Base-by-base conservation (phyloP, 1,140 invertebrate species). In the Thaumetopoea pityocampa region DNA sequence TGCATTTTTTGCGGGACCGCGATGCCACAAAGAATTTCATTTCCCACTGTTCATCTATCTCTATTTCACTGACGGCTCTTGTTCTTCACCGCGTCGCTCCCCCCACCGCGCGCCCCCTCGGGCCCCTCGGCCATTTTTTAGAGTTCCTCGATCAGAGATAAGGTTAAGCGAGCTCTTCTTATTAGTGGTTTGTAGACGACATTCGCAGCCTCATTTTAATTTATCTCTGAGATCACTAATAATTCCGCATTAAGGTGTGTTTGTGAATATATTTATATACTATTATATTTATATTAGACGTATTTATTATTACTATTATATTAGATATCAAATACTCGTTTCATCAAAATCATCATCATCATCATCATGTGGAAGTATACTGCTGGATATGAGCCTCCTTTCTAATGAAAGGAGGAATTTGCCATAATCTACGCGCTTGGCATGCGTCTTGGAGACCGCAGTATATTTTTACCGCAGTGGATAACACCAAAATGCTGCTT, bases 1-100 rank as follows among this genome's bases (percentile, higher is more conserved):
- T 81, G 80, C 79, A 85, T 86, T 86, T 86, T 86, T 86, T 86
- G 81, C 80, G 85, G 70, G 78, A 80, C 76, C 85, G 80, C 83
- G 85, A 82, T 79, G 76, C 81, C 85, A 85, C 85, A 84, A 86
- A 85, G 85, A 86, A 86, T 86, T 86, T 86, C 85, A 86, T 86
- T 86, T 86, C 81, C 82, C 74, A 82, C 80, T 85, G 78, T 86
- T 85, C 85, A 86, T 86, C 80, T 84, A 84, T 86, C 85, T 85
- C 82, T 77, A 82, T 79, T 79, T 76, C 78, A 80, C 67, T 78
- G 77, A 83, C 84, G 79, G 72, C 77, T 79, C 79, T 78, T 81
- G 74, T 82, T 83, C 79, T 80, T 82, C 57, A 46, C 33, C 48
- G 52, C 52, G 49, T 59, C 50, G 51, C 57, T 43, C 50, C 53